Evolutionary conservation across 2,113 vertebrate genomes (phyloP), one percentile per base, ranked within the genome.

Genomic region (Microtus montanus): DNA sequence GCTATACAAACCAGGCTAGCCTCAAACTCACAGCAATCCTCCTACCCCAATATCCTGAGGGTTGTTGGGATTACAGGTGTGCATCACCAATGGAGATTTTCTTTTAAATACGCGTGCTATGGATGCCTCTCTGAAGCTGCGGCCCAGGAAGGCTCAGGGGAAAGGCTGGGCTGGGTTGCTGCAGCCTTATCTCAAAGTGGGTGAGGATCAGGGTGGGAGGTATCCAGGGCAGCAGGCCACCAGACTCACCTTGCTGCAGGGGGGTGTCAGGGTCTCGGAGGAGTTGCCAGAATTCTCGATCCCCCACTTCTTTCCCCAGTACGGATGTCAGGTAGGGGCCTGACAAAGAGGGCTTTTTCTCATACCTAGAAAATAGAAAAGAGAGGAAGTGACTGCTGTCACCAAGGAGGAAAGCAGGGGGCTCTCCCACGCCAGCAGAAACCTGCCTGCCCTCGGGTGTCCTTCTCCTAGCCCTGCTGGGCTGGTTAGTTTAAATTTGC

Each of bases 251-350:
- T 98, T 98, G 88, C 96, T 64, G 97, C 95, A 99, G 97, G 1
- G 97, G 96, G 1, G 66, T 98, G 86, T 97, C 92, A 7, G 99
- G 98, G 1, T 97, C 98, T 0, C 75, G 97, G 33, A 99, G 95
- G 24, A 99, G 96, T 89, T 98, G 98, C 99, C 99, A 99, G 96
- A 99, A 99, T 90, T 98, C 98, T 44, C 96, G 97, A 52, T 99
- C 98, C 2, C 90, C 98, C 0, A 98, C 98, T 80, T 96, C 97
- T 89, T 99, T 98, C 22, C 98, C 98, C 90, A 99, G 98, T 95
- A 99, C 98, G 0, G 91, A 86, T 7, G 97, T 99, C 90, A 99
- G 97, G 90, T 98, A 99, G 19, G 98, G 99, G 44, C 99, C 99
- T 80, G 99, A 99, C 38, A 98, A 28, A 35, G 99, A 99, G 80